Evolutionary conservation across 2,797 vertebrate species (phyloP), one percentile per base, ranked within the genome.

Genomic region (Salmo trutta): DNA sequence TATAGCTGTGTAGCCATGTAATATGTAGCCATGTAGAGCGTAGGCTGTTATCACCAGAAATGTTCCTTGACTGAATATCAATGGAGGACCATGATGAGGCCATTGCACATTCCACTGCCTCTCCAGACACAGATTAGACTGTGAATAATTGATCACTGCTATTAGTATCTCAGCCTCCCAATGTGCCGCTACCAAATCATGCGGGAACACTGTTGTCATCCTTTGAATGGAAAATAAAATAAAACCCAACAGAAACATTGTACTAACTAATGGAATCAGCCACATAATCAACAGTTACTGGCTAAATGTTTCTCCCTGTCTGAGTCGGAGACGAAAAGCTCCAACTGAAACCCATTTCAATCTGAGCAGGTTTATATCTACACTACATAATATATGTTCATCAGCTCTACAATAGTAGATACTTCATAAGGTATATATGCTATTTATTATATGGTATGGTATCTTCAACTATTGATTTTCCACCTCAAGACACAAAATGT

Each of bases 71-170:
- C 12, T 24, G 19, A 31, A n/a, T 29, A n/a, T 21, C 53, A 16
- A 67, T 69, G 80, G 78, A 73, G 82, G 77, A 17, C 56, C 41
- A 79, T 54, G 80, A 83, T 27, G 69, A 74, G 80, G 78, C 76
- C 79, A 72, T 71, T 78, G 3, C 24, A 85, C 75, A 79, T 73
- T 29, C 76, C 76, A 80, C 54, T 82, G 81, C 82, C 70, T 86
- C 81, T 83, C 83, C 84, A 87, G 83, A 86, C 84, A 73, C 86
- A 91, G 88, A 92, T 90, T 87, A 91, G 85, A 87, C 83, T 71
- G 82, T 92, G 88, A 93, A 93, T 93, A 91, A 91, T 92, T 91
- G 85, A 93, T 92, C 78, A 79, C 6, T 69, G 74, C 87, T 86
- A 84, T 91, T 91, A 90, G 87, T 86, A 64, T 84, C 74, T 76